Evolutionary conservation across 2,113 vertebrate genomes (phyloP).

Genomic region (Herpailurus yagouaroundi): DNA sequence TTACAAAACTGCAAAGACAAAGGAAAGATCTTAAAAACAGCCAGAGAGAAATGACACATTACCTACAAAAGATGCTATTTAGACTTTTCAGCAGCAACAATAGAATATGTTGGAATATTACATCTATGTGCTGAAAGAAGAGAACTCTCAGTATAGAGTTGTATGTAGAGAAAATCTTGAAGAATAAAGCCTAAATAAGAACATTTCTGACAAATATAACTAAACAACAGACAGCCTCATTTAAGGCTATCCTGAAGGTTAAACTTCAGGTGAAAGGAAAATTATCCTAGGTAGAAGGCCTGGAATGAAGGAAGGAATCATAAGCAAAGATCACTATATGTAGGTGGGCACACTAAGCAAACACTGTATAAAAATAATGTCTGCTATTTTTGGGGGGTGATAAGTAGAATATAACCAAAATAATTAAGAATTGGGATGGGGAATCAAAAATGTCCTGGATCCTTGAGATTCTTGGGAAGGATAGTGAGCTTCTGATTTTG

Average conservation of each 20-base stretch:
- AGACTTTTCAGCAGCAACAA: not conserved
- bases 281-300: not conserved
- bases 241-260: not conserved
- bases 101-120: not conserved
- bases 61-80: not conserved
- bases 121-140: not conserved
- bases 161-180: not conserved
- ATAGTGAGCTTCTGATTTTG: not conserved
- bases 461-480: not conserved
- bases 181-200: not conserved
- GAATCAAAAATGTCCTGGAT: not conserved
- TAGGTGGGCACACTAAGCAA: not conserved
- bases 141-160: not conserved
- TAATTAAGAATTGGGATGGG: not conserved
- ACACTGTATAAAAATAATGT: not conserved
- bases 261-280: not conserved
- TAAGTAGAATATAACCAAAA: not conserved
- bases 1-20: slow-evolving; percentile 24
- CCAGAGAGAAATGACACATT: not conserved
- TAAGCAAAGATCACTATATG: not conserved
- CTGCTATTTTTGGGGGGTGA: not conserved
- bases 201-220: not conserved
- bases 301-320: not conserved
- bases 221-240: not conserved
- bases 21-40: slow-evolving; percentile 7